Conservation (phyloP, 1,140 invertebrate genomes). For the Latrodectus geometricus region DNA sequence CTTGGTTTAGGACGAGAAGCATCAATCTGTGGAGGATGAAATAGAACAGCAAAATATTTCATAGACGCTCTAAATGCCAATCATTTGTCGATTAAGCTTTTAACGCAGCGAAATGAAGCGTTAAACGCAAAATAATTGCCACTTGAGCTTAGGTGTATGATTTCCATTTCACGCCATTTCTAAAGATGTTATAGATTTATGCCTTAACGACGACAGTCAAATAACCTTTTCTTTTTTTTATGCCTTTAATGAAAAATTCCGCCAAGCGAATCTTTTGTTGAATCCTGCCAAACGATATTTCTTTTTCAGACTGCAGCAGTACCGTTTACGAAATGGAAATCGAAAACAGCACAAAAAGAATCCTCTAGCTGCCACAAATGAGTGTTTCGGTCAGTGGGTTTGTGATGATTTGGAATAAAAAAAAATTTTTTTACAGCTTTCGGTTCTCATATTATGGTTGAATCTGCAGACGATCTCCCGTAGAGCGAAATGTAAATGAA, state of each 20-base stretch:
- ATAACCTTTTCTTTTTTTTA: conserved; percentile 8
- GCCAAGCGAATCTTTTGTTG: conserved; percentile 20
- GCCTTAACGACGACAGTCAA: background rate
- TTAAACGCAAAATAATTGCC: conserved; percentile 45
- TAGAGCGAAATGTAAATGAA: no score
- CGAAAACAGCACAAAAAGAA: background rate
- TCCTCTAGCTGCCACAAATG: background rate
- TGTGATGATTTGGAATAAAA: conserved; percentile 14
- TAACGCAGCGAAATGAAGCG: conserved; percentile 13
- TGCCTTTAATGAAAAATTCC: conserved; percentile 14
- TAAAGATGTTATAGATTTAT: background rate
- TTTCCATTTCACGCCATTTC: conserved; percentile 1
- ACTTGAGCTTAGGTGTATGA: background rate
- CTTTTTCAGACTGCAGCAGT: background rate
- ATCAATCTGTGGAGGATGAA: background rate
- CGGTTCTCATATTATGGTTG: no score
- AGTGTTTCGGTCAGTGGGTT: conserved; percentile 45
- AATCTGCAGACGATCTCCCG: no score
- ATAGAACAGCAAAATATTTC: background rate
- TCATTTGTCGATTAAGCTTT: conserved; percentile 26
- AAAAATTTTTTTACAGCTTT: no score
- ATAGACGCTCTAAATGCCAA: conserved; percentile 20
- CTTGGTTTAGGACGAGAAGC: background rate
- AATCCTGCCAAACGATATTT: conserved; percentile 1
- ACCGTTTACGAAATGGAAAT: background rate